Percentiles rank a stretch among this genome's conserved stretches.
These are phyloP conservation scores for Monodelphis domestica DNA, from an alignment of 2,797 vertebrate species.

Conservation along the genomic window DNA sequence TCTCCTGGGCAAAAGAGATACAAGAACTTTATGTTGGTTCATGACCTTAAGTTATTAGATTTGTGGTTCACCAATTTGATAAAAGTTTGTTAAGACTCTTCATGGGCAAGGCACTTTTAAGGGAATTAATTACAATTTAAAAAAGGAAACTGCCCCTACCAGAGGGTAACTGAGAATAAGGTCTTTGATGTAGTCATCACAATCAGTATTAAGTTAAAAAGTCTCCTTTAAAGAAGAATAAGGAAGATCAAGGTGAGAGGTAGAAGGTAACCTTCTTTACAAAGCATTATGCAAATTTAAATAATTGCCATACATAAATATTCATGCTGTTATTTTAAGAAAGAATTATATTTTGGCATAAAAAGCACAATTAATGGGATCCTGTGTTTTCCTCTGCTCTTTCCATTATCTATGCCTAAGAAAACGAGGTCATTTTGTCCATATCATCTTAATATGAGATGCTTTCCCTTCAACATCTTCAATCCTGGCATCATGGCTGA, in stretches of 20 bases:
- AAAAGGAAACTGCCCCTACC: conserved; percentile 66
- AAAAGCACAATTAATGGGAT: background rate
- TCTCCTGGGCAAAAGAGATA: conserved; percentile 40
- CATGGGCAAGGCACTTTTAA: conserved; percentile 38
- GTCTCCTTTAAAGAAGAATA: conserved; percentile 68
- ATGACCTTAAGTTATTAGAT: conserved; percentile 54
- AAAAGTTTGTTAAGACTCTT: background rate
- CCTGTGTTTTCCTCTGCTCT: background rate
- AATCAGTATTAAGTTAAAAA: conserved; percentile 69
- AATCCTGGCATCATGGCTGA: background rate
- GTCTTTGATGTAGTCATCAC: conserved; percentile 74
- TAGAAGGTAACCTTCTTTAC: conserved; percentile 57
- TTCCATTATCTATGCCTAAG: background rate
- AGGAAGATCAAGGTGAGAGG: conserved; percentile 59
- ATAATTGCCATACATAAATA: conserved; percentile 69
- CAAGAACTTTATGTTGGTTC: conserved; percentile 39
- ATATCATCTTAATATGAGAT: background rate
- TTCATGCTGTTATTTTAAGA: conserved; percentile 60
- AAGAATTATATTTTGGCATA: conserved; percentile 13
- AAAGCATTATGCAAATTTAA: conserved; percentile 69
- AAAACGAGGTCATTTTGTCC: background rate
- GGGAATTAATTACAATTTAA: conserved; percentile 65
- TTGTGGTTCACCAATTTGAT: conserved; percentile 31
- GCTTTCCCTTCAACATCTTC: background rate
- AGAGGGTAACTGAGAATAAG: conserved; percentile 69